phyloP scores from a whole-genome alignment of 2,888 invertebrate species.

The Sialis lutaria region DNA sequence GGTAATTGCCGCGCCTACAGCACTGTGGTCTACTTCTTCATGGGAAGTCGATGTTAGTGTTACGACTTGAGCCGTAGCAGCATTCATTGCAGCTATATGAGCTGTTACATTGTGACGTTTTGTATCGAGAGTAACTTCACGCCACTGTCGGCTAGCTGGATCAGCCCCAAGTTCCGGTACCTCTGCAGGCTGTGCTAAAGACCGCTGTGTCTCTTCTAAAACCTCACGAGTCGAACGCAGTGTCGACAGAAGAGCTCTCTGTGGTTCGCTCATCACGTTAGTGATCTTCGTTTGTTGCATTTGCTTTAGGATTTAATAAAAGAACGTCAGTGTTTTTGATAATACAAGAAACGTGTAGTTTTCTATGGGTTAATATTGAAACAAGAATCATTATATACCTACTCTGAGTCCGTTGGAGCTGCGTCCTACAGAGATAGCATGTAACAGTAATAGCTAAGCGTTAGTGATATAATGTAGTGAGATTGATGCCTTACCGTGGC shows the following conservation, averaged over 20 bases:
- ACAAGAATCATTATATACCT: constrained; percentile 14
- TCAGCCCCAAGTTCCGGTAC: constrained; percentile 66
- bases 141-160: constrained; percentile 81
- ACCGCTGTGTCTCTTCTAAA: constrained; percentile 71
- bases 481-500: constrained; percentile 47
- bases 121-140: constrained; percentile 83
- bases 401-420: constrained; percentile 17
- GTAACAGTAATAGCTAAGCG: constrained; percentile 5
- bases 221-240: constrained; percentile 80
- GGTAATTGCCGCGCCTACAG: constrained; percentile 92
- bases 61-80: constrained; percentile 94
- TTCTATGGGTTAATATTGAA: background rate
- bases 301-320: constrained; percentile 21
- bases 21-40: constrained; percentile 87
- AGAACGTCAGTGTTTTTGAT: background rate
- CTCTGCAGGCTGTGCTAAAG: constrained; percentile 32
- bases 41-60: constrained; percentile 69
- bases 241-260: constrained; percentile 79
- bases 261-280: constrained; percentile 75
- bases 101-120: constrained; percentile 93
- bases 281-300: constrained; percentile 75
- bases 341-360: background rate
- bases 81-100: constrained; percentile 97
- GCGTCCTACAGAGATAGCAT: constrained; percentile 12
- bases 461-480: constrained; percentile 15